Conservation (phyloP, 2,888 invertebrate genomes). For the Boloria selene region DNA sequence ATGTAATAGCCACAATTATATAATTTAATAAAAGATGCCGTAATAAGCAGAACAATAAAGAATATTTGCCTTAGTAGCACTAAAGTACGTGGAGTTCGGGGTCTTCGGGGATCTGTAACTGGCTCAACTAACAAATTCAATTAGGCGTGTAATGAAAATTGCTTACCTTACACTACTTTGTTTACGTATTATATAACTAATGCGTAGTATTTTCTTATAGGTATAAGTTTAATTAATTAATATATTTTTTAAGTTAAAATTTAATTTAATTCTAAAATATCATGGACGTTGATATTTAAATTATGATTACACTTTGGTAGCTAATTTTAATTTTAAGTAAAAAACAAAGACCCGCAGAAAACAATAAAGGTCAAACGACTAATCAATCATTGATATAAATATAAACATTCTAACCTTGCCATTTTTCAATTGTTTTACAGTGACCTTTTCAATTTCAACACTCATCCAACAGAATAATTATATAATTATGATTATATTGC, state of each 20-base stretch:
- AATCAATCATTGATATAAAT: too few species aligned
- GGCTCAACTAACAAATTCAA: slow-evolving; percentile 43
- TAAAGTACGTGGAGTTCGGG: slow-evolving; percentile 33
- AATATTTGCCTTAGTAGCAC: slow-evolving; percentile 39
- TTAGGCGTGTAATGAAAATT: slow-evolving; percentile 45
- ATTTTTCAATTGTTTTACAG: too few species aligned
- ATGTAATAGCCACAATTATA: slow-evolving; percentile 16
- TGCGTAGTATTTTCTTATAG: slow-evolving; percentile 10
- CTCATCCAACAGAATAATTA: not conserved
- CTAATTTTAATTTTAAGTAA: too few species aligned
- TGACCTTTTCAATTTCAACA: too few species aligned
- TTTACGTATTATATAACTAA: slow-evolving; percentile 34
- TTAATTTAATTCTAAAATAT: too few species aligned
- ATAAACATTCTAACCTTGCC: too few species aligned
- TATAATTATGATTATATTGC: slow-evolving; percentile 6
- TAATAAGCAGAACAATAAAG: slow-evolving; percentile 37
- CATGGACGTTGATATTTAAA: too few species aligned
- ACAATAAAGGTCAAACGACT: too few species aligned
- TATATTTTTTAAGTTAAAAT: too few species aligned
- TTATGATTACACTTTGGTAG: too few species aligned
- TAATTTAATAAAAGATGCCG: slow-evolving; percentile 24
- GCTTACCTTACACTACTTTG: slow-evolving; percentile 40
- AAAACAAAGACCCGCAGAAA: too few species aligned
- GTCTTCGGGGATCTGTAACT: slow-evolving; percentile 35
- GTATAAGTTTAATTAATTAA: too few species aligned